Conservation (phyloP, 2,888 invertebrate species). For the Drosophila demipolita region DNA sequence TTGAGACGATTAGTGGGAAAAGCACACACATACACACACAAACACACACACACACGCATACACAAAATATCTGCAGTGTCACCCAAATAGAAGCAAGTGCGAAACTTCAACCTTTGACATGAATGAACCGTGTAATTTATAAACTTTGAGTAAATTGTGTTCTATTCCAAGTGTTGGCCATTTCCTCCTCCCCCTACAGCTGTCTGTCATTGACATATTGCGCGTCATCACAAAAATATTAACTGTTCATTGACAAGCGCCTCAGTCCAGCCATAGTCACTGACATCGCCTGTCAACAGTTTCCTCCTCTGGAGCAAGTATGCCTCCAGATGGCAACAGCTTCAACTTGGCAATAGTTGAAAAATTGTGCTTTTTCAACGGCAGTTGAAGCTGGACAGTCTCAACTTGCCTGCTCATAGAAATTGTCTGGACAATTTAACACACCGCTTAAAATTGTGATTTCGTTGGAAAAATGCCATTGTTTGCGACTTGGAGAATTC, state of each 20-base stretch:
- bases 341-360: slow-evolving; percentile 40
- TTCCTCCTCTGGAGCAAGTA: slow-evolving; percentile 32
- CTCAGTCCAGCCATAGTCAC: slow-evolving; percentile 5
- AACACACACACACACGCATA: neutral
- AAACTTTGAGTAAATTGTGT: slow-evolving; percentile 55
- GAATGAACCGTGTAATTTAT: slow-evolving; percentile 62
- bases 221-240: slow-evolving; percentile 81
- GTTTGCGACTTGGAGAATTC: neutral
- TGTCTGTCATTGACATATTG: slow-evolving; percentile 82
- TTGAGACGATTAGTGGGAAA: slow-evolving; percentile 76
- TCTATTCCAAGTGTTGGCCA: slow-evolving; percentile 15
- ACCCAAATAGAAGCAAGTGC: slow-evolving; percentile 21
- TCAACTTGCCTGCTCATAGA: neutral
- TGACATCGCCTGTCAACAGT: slow-evolving; percentile 48
- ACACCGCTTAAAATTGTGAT: neutral
- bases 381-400: slow-evolving; percentile 13
- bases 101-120: slow-evolving; percentile 55
- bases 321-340: slow-evolving; percentile 21
- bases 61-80: slow-evolving; percentile 47
- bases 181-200: neutral
- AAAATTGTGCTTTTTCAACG: slow-evolving; percentile 54
- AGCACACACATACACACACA: neutral
- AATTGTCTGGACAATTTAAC: slow-evolving; percentile 20
- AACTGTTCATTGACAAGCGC: slow-evolving; percentile 74
- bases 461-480: neutral